Evolutionary conservation across 2,888 invertebrate species (phyloP), one percentile per base, ranked within the genome.

Genomic region (Tetragonisca angustula): DNA sequence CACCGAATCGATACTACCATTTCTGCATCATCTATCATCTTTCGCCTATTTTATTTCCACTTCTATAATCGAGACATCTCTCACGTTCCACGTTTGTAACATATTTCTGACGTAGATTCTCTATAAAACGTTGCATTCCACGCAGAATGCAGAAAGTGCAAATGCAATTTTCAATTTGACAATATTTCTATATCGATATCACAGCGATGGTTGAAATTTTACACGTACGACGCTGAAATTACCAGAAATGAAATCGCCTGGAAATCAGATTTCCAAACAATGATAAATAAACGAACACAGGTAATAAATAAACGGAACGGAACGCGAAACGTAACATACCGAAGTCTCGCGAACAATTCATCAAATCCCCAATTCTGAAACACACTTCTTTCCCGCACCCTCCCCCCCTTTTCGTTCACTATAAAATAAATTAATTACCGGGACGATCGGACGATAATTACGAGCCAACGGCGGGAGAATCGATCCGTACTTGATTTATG

Each of bases 401-500:
- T n/a, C n/a, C n/a, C 27, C 19, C 27, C n/a, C 36, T 0, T 68
- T 21, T 19, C 3, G 32, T 9, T 27, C 52, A 17, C 0, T 27
- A 52, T 50, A 24, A 64, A 62, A 21, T 3, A 43, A 64, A 79
- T 79, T 65, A 81, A 69, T 73, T 68, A 59, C 15, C 62, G 36
- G 32, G 32, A 11, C 24, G 13, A 73, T 62, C 62, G 27, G 21
- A 27, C 61, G 49, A 32, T 69, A 73, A 79, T 69, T 73, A 4
- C 78, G 11, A n/a, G n/a, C 43, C 64, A 21, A 24, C 19, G 49
- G 9, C 2, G 32, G 43, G 43, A 74, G 70, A 81, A 73, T 62
- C 36, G 83, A 76, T 27, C 68, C 50, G 19, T 11, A 9, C 19
- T 62, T 64, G 71, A 83, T 75, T 64, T 62, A 61, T 17, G 77